Conservation (phyloP, 1,140 invertebrate species). For the Dreissena rostriformis region DNA sequence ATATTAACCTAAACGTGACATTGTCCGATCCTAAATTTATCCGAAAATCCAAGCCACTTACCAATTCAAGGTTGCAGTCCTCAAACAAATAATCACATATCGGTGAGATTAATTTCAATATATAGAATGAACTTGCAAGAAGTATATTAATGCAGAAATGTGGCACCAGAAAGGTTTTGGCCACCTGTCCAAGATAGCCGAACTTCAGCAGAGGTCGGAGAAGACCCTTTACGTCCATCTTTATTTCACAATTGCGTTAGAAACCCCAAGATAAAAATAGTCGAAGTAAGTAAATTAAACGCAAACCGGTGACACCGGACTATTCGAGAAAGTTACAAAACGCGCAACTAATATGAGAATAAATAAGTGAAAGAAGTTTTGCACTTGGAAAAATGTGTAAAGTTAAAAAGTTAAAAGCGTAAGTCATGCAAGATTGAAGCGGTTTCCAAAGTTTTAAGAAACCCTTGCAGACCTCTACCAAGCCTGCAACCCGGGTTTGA, state of each 20-base stretch:
- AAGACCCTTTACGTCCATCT: conserved; percentile 21
- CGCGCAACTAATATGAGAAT: no score
- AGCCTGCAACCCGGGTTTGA: no score
- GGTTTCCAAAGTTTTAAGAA: no score
- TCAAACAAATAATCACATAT: conserved; percentile 46
- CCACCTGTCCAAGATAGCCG: conserved; percentile 10
- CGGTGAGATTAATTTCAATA: conserved; percentile 41
- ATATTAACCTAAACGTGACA: not conserved
- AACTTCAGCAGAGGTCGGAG: conserved; percentile 10
- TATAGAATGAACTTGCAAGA: conserved; percentile 20
- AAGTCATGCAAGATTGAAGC: no score
- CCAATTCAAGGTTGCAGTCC: conserved; percentile 39
- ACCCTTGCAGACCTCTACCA: no score
- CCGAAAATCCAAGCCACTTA: conserved; percentile 27
- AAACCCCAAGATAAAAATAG: no score
- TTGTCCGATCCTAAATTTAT: not conserved
- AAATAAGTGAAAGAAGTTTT: no score
- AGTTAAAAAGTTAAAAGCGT: no score
- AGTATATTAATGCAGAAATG: conserved; percentile 42
- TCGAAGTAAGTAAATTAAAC: no score
- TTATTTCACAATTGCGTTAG: not conserved
- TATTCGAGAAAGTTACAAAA: no score
- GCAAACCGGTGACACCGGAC: no score
- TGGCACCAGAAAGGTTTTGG: conserved; percentile 43
- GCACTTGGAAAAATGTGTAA: no score